Conservation (phyloP, 2,888 invertebrate species). For the Drosophila hamatofila region DNA sequence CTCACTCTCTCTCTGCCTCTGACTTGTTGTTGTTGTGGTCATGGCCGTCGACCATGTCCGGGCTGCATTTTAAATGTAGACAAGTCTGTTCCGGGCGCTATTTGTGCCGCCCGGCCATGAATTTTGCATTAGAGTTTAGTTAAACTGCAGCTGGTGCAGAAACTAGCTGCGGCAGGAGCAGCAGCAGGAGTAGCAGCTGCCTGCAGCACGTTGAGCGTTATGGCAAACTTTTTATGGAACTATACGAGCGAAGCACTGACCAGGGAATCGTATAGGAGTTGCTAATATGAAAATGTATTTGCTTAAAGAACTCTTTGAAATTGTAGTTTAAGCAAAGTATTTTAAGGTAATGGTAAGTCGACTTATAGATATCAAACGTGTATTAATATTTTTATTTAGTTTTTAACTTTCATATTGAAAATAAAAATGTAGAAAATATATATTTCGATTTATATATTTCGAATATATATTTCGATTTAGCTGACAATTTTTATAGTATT, state of each 20-base stretch:
- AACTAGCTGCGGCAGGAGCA: conserved; percentile 11
- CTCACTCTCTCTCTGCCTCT: conserved; percentile 28
- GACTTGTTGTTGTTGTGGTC: conserved; percentile 51
- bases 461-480: too few relatives aligned
- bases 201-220: conserved; percentile 5
- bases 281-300: conserved; percentile 33
- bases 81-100: conserved; percentile 45
- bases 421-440: too few relatives aligned
- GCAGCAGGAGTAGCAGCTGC: not conserved
- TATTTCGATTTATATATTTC: too few relatives aligned
- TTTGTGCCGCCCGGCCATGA: conserved; percentile 68
- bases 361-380: too few relatives aligned
- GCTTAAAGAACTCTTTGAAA: conserved; percentile 20
- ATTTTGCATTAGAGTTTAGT: conserved; percentile 80
- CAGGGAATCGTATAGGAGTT: conserved; percentile 2
- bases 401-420: too few relatives aligned
- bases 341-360: not conserved
- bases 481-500: too few relatives aligned
- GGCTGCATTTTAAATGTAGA: conserved; percentile 71
- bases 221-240: conserved; percentile 33
- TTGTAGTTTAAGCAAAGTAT: not conserved
- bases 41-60: conserved; percentile 17
- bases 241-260: conserved; percentile 11
- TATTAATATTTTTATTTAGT: too few relatives aligned
- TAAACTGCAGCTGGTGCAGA: conserved; percentile 79